phyloP scores from a whole-genome alignment of 2,797 vertebrate genomes.

The Melanotaenia boesemani region DNA sequence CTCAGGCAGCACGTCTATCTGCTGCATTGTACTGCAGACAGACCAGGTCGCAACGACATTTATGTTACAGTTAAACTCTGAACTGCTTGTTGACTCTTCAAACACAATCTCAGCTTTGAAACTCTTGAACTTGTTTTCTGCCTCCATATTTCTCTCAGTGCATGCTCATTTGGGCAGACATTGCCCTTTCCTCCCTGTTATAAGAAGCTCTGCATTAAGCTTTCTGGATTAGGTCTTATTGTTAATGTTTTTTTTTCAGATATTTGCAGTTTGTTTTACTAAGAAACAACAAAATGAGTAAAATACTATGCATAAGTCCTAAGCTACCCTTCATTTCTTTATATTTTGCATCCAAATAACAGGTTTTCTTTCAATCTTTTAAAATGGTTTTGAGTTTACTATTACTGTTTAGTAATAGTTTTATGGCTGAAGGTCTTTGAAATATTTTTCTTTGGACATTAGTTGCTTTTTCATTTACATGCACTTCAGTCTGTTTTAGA shows the following conservation, averaged over 20 bases:
- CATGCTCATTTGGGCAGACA: neutral
- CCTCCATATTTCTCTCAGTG: neutral
- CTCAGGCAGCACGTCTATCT: slow-evolving; percentile 5
- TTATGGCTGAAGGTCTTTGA: too few species aligned
- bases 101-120: slow-evolving; percentile 2
- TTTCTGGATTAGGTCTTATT: slow-evolving; percentile 10
- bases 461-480: too few species aligned
- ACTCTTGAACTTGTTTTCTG: neutral
- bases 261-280: neutral
- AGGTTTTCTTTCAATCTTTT: too few species aligned
- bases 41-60: neutral
- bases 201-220: slow-evolving; percentile 1
- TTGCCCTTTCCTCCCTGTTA: slow-evolving; percentile 23
- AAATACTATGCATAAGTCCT: too few species aligned
- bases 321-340: too few species aligned
- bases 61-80: slow-evolving; percentile 2
- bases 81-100: neutral
- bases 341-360: too few species aligned
- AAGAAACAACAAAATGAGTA: neutral
- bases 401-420: too few species aligned
- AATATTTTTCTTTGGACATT: too few species aligned
- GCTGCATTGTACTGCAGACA: slow-evolving; percentile 23
- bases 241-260: neutral
- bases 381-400: too few species aligned
- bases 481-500: too few species aligned